phyloP scores from a whole-genome alignment of 2,888 invertebrate species.

The Hirtodrosophila histrioides region DNA sequence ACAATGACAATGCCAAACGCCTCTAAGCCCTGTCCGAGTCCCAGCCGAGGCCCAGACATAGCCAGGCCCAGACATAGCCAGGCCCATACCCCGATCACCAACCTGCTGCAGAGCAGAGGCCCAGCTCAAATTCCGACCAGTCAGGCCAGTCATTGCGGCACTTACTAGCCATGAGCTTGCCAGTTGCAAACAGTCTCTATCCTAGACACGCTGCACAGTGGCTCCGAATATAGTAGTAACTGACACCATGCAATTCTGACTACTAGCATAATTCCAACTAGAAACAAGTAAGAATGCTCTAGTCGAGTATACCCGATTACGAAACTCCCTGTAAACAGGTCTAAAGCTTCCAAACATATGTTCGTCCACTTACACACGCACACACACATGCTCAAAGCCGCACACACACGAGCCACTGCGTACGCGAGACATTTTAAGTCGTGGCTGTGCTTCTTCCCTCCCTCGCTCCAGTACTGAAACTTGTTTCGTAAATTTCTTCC shows the following conservation, averaged over 20 bases:
- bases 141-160: constrained; percentile 72
- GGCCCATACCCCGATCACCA: constrained; percentile 14
- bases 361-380: no score
- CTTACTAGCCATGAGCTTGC: constrained; percentile 59
- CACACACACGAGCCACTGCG: no score
- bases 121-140: constrained; percentile 57
- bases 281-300: no score
- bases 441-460: no score
- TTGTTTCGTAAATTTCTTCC: no score
- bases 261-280: no score
- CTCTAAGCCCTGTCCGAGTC: constrained; percentile 7
- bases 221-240: not conserved
- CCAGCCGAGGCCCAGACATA: constrained; percentile 15
- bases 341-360: no score
- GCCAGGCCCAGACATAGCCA: constrained; percentile 19
- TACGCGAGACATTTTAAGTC: no score
- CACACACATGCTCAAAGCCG: no score
- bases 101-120: constrained; percentile 24
- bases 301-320: no score
- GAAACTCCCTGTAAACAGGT: no score
- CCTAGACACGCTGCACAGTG: constrained; percentile 15
- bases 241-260: constrained; percentile 1
- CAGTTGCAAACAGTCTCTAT: constrained; percentile 26
- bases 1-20: constrained; percentile 66
- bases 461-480: no score